Evolutionary conservation across 2,113 vertebrate genomes (phyloP).

Genomic region (Myotis brandtii): DNA sequence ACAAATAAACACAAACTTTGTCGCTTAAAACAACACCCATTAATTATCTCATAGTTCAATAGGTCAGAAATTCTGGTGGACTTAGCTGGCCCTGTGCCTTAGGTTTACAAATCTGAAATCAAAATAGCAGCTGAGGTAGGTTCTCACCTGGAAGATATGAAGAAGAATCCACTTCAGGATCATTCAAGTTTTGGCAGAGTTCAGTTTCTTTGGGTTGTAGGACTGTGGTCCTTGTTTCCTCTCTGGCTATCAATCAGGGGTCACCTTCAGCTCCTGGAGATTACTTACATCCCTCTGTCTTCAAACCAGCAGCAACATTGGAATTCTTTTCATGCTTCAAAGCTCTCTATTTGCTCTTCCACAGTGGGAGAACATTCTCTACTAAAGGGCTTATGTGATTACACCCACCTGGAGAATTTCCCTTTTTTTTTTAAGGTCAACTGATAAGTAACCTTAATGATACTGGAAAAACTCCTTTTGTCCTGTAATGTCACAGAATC

Average conservation of each 20-base stretch:
- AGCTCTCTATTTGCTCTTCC: not conserved
- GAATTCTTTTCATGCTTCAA: not conserved
- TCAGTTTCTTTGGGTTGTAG: not conserved
- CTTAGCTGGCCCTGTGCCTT: not conserved
- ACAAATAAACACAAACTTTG: not conserved
- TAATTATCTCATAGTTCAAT: not conserved
- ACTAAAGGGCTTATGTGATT: not conserved
- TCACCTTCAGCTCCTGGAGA: not conserved
- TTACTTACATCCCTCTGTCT: not conserved
- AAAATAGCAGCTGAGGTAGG: not conserved
- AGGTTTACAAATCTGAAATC: not conserved
- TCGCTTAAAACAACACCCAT: not conserved
- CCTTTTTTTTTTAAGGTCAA: not conserved
- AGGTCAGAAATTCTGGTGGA: not conserved
- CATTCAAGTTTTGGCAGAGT: not conserved
- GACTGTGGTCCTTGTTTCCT: not conserved
- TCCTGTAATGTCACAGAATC: not conserved
- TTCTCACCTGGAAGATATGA: not conserved
- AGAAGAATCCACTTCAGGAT: not conserved
- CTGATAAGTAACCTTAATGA: not conserved
- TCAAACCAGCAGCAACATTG: not conserved
- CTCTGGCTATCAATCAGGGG: not conserved
- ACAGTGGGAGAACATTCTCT: not conserved
- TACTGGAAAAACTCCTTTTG: not conserved
- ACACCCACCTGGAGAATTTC: not conserved